Conservation (phyloP, 2,888 invertebrate species). For the Cephalotes varians region DNA sequence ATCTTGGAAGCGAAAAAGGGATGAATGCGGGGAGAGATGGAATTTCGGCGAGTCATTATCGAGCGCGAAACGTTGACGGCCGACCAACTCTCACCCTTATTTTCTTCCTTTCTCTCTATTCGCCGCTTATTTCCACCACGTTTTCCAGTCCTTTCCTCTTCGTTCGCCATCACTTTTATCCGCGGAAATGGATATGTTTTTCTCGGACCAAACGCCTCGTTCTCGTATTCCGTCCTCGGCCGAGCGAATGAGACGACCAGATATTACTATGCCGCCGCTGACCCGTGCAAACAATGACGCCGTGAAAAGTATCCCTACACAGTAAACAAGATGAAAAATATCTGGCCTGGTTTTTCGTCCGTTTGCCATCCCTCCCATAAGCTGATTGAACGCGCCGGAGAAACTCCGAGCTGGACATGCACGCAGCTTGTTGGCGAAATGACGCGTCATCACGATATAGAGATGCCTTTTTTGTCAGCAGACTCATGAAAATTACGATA, state of each 20-base stretch:
- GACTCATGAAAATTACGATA: constrained; percentile 28
- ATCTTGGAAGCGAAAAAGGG: constrained; percentile 15
- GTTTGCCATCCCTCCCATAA: constrained; percentile 66
- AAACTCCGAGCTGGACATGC: constrained; percentile 66
- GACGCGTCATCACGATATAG: constrained; percentile 24
- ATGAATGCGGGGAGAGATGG: constrained; percentile 56
- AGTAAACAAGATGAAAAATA: constrained; percentile 74
- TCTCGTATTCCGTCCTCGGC: constrained; percentile 59
- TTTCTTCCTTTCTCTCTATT: constrained; percentile 43
- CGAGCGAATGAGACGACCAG: constrained; percentile 54
- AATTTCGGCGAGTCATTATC: constrained; percentile 73
- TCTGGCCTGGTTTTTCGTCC: constrained; percentile 51
- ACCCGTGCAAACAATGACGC: constrained; percentile 75
- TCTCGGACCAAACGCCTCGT: constrained; percentile 58
- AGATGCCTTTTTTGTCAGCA: constrained; percentile 6
- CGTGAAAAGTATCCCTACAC: constrained; percentile 65
- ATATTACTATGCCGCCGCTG: constrained; percentile 71
- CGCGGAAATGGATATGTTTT: constrained; percentile 73
- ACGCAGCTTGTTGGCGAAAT: constrained; percentile 59
- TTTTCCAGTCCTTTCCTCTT: background rate
- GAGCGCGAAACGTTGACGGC: constrained; percentile 65
- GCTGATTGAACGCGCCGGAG: constrained; percentile 69
- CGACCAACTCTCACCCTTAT: constrained; percentile 37
- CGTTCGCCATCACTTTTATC: background rate
- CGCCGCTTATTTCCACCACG: constrained; percentile 21